Conservation (phyloP, 2,113 vertebrate species). For the Hippotragus niger region DNA sequence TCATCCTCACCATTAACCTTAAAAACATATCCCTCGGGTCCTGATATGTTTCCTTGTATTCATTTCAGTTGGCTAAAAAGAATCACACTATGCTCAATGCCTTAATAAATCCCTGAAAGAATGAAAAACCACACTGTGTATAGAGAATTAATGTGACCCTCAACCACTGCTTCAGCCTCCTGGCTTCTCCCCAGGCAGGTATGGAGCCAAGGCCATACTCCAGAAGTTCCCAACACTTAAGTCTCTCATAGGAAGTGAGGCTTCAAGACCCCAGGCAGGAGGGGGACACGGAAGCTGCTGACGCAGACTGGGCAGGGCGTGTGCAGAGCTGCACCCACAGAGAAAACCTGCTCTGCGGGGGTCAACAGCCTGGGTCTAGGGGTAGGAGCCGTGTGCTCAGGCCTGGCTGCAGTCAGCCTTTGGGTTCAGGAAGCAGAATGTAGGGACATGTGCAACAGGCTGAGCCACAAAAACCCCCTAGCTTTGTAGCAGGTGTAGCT, state of each 20-base stretch:
- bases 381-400: background rate
- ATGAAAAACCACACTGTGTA: background rate
- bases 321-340: background rate
- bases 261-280: background rate
- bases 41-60: background rate
- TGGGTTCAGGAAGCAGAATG: background rate
- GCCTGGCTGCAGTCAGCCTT: background rate
- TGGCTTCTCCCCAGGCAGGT: background rate
- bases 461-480: background rate
- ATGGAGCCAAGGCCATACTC: background rate
- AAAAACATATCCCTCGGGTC: conserved; percentile 14
- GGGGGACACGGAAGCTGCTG: background rate
- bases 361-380: background rate
- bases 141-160: background rate
- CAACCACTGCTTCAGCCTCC: background rate
- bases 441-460: background rate
- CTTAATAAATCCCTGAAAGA: conserved; percentile 60
- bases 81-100: conserved; percentile 55
- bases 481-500: background rate
- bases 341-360: background rate
- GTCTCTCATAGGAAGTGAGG: background rate
- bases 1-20: background rate
- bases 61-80: conserved; percentile 19
- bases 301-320: background rate
- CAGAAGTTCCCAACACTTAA: background rate